Base-by-base conservation (phyloP, 2,888 invertebrate genomes). In the Plebejus melissa region DNA sequence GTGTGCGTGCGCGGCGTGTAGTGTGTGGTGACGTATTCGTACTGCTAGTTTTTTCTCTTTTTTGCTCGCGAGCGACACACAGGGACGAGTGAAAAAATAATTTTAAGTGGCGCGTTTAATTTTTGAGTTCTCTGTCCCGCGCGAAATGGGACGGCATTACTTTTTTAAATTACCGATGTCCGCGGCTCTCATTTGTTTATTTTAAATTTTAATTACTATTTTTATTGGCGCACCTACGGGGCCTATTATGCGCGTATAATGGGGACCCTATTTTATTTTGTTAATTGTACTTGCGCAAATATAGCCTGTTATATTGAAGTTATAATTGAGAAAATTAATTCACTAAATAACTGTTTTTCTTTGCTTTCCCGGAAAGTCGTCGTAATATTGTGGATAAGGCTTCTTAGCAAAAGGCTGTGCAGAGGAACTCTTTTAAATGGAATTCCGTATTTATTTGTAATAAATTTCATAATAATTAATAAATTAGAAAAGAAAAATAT, bases 51-150 rank as follows among this genome's bases (percentile, higher is more conserved):
- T 90, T 90, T 90, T 89, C 81, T 84, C 89, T 90, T 90, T 91
- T 90, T 91, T 88, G 80, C 65, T 78, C 77, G 81, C 84, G 85
- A 85, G 84, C 78, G 76, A 76, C 79, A 79, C 89, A 88, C 89
- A 91, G 88, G 90, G 85, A 84, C 86, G 84, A 83, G 90, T 87
- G 90, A 91, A 93, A 93, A 93, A 93, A 93, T 92, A 91, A 90
- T 93, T 90, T 93, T 88, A 92, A 92, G 91, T 91, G 92, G 91
- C 90, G 87, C 89, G 92, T 92, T 93, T 91, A 93, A 93, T 93
- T 93, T 93, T 92, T 91, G 91, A 88, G 90, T 89, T 90, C 88
- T 90, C 90, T 88, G 90, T 90, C 89, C 90, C 85, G 88, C 85
- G 86, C 87, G 87, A 88, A 91, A 92, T 90, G 91, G 90, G 90